A percentile compares a stretch with the other conserved stretches of the same genome.
These are phyloP conservation scores for Ictidomys tridecemlineatus DNA, from an alignment of 2,113 vertebrate species.

Conservation along the genomic window DNA sequence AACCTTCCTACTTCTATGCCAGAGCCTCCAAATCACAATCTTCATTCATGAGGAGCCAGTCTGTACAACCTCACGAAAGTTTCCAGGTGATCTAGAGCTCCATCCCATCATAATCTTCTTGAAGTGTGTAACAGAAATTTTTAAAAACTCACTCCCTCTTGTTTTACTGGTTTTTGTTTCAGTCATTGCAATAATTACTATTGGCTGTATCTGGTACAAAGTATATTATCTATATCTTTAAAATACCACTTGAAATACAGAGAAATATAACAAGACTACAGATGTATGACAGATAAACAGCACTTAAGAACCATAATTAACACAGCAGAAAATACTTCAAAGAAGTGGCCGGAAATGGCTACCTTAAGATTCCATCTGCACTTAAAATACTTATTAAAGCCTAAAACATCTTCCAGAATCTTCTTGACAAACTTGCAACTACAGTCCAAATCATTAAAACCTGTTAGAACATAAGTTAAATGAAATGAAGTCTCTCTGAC, in stretches of 20 bases:
- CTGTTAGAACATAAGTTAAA: neutral
- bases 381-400: neutral
- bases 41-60: neutral
- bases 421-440: neutral
- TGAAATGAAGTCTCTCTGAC: neutral
- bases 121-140: neutral
- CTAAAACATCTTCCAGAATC: neutral
- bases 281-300: neutral
- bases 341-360: neutral
- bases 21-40: too few relatives aligned
- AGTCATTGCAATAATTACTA: neutral
- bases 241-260: neutral
- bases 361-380: neutral
- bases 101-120: neutral
- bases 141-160: neutral
- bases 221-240: neutral
- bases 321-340: neutral
- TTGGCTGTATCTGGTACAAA: neutral
- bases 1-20: neutral
- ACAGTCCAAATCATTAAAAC: neutral
- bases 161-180: neutral
- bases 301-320: neutral
- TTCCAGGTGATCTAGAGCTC: neutral
- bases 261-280: neutral
- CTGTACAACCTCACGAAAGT: neutral